Base-by-base conservation (phyloP, 2,797 vertebrate species). In the Thalassophryne amazonica region DNA sequence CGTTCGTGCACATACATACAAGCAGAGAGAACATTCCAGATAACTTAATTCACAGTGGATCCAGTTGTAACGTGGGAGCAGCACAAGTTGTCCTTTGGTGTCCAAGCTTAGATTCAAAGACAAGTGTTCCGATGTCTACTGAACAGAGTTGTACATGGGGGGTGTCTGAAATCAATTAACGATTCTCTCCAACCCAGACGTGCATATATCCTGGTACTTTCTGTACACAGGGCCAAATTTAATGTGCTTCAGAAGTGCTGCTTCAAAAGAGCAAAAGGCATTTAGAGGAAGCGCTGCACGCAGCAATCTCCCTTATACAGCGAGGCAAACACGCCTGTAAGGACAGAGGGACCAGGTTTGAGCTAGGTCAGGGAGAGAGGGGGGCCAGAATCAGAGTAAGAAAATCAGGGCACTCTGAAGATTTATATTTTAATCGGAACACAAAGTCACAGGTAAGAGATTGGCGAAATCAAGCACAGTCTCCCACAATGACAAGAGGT, bases 401-500 rank as follows among this genome's bases (percentile, higher is more conserved):
- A 50, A 46, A 49, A 50, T 68, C 27, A 15, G 54, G 61, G 53
- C 40, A 65, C 43, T 68, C 60, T 61, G 34, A 14, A n/a, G 42
- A 75, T 65, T 48, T 59, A 61, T 60, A 74, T 52, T 61, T 36
- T 3, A 47, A 70, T 69, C 51, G 34, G 70, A 72, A 76, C 19
- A 5, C 66, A 65, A 53, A 58, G 71, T 64, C n/a, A 10, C 71
- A 63, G 67, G 56, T 78, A 50, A 32, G 24, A 49, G n/a, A 49
- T 60, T 32, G 33, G 56, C 24, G 24, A 25, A 15, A 33, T 92
- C 88, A 95, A 87, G 91, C 92, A 68, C 92, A 94, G 80, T 97
- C 94, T 21, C 94, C 93, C 61, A 97, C 90, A 16, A 97, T 91
- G 64, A 98, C 94, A 18, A 98, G 88, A 0, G 95, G 94, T 32